Base-by-base conservation (phyloP, 2,113 vertebrate genomes). In the Corythornis vintsioides region DNA sequence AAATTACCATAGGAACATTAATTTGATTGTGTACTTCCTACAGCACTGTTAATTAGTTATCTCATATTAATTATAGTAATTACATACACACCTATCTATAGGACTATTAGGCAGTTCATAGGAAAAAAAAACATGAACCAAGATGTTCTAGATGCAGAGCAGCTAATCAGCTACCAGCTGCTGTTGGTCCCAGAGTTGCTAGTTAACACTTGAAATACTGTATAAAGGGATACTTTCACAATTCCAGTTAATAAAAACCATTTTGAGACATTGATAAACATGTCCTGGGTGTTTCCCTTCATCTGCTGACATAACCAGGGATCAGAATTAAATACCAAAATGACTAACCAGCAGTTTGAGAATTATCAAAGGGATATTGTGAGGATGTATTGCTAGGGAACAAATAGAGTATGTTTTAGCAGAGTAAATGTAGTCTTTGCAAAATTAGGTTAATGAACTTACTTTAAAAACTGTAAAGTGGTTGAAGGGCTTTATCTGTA, bases 1-100 rank as follows among this genome's bases (percentile, higher is more conserved):
- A 89, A 82, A 87, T 82, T 95, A 56, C 86, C 82, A 60, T 38
- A 95, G 83, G 80, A 96, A 83, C 93, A 93, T 95, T 95, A 96
- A 91, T 96, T 91, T 91, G 88, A 94, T 93, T 94, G 86, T 94
- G 83, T 94, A 82, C 64, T 90, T 95, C 93, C 91, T 96, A 86
- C 80, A 92, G 67, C 50, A 91, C 84, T 56, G 70, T 92, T 96
- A 93, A 95, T 97, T 95, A 88, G 85, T 93, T 94, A 93, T 88
- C 88, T 96, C 91, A 73, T 96, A 94, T 94, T 97, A 97, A 93
- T 96, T 94, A 96, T 63, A 96, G 67, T 63, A 96, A 97, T 97
- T 94, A 90, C 82, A 91, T 61, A 90, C 93, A 93, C 95, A 97
- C 95, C 95, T 97, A 96, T 79, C 95, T 95, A 76, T 94, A 93